These are phyloP conservation scores for Leucoraja erinaceus DNA, from an alignment of 2,113 vertebrate species.

Conservation along the genomic window DNA sequence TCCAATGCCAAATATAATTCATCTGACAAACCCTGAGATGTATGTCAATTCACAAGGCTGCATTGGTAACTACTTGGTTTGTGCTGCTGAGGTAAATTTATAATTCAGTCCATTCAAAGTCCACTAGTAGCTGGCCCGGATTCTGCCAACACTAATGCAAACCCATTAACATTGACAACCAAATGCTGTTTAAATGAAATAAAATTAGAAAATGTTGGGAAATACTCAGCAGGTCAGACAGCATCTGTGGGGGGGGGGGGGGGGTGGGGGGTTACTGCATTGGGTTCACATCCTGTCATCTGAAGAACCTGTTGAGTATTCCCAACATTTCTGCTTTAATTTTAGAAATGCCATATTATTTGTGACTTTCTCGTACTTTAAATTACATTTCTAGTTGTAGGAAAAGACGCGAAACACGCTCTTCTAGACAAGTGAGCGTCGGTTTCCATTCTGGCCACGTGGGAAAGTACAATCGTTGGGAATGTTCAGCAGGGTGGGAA, in stretches of 20 bases:
- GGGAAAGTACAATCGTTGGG: too few relatives aligned
- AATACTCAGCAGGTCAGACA: too few relatives aligned
- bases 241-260: too few relatives aligned
- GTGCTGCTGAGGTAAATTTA: background rate
- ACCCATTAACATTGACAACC: background rate
- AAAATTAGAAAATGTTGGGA: too few relatives aligned
- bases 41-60: background rate
- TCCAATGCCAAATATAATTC: background rate
- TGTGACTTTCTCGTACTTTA: too few relatives aligned
- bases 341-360: too few relatives aligned
- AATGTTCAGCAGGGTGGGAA: too few relatives aligned
- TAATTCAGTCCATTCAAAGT: conserved; percentile 14
- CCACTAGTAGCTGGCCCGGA: background rate
- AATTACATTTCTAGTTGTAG: background rate
- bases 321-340: too few relatives aligned
- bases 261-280: too few relatives aligned
- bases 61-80: background rate
- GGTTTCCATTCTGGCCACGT: background rate
- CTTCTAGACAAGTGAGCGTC: background rate
- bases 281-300: too few relatives aligned
- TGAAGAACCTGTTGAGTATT: too few relatives aligned
- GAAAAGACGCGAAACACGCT: background rate
- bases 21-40: background rate
- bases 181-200: background rate
- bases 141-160: background rate